Conservation (phyloP, 2,113 vertebrate species). For the Phyllostomus discolor region DNA sequence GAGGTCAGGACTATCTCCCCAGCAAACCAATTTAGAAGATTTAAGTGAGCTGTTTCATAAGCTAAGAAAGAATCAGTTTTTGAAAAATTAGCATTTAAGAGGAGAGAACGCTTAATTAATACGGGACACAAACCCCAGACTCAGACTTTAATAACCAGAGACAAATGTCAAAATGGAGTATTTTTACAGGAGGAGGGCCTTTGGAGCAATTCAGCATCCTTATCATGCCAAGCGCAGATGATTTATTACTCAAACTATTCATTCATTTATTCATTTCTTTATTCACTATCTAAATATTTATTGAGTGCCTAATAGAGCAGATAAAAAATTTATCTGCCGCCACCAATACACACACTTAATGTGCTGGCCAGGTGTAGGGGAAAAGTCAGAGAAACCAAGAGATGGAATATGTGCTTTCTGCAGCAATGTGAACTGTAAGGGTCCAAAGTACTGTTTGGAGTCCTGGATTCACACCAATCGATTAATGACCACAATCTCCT, state of each 20-base stretch:
- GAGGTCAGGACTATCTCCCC: constrained; percentile 28
- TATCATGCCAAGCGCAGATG: neutral
- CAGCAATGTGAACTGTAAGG: neutral
- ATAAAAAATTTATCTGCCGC: neutral
- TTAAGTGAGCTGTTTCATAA: constrained; percentile 40
- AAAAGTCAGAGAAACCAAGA: neutral
- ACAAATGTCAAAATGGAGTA: neutral
- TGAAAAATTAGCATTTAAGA: constrained; percentile 52
- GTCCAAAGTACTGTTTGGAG: neutral
- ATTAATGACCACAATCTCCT: neutral
- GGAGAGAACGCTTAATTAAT: neutral
- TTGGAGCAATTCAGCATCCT: neutral
- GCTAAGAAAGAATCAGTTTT: constrained; percentile 38
- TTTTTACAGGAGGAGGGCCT: neutral
- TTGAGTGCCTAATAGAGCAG: neutral
- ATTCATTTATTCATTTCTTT: neutral
- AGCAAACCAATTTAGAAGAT: constrained; percentile 55
- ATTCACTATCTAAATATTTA: neutral
- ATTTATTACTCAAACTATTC: neutral
- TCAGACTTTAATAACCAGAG: neutral
- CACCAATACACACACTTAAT: neutral
- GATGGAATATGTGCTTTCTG: neutral
- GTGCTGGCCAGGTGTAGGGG: neutral
- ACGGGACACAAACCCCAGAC: neutral
- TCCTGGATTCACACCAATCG: neutral